Conservation (phyloP, 2,113 vertebrate species). For the Halichoerus grypus region DNA sequence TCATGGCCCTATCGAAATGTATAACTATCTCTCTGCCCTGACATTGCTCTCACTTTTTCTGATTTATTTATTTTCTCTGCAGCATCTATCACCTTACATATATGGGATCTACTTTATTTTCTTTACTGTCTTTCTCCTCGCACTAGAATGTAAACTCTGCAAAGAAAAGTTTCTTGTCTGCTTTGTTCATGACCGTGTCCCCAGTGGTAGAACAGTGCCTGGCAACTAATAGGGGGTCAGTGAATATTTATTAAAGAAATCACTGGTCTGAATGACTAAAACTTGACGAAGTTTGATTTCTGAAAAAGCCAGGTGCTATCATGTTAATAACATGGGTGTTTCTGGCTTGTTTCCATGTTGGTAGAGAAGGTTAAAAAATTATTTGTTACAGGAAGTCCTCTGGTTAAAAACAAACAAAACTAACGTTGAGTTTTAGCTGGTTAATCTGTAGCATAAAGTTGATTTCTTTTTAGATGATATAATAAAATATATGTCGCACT, state of each 20-base stretch:
- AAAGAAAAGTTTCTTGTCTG: not conserved
- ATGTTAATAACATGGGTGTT: not conserved
- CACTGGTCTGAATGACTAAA: not conserved
- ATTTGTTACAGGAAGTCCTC: conserved; percentile 11
- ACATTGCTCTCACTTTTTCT: not conserved
- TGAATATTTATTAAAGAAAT: not conserved
- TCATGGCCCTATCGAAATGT: not conserved
- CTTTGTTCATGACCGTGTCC: not conserved
- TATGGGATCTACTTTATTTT: not conserved
- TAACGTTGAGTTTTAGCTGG: not conserved
- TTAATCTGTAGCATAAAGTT: not conserved
- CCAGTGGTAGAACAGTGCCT: not conserved
- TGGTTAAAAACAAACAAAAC: not conserved
- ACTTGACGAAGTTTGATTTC: not conserved
- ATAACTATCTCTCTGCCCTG: not conserved
- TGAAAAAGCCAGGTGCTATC: not conserved
- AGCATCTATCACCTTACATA: not conserved
- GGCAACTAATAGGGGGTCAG: not conserved
- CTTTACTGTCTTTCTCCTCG: not conserved
- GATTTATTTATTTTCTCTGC: not conserved
- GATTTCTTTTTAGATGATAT: not conserved
- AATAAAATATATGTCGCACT: not conserved
- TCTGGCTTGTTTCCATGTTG: not conserved
- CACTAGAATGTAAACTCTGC: not conserved
- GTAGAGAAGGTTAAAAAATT: not conserved